A percentile compares a stretch with the other conserved stretches of the same genome.
Evolutionary conservation across 2,888 invertebrate species (phyloP).

Genomic region (Clitarchus hookeri): DNA sequence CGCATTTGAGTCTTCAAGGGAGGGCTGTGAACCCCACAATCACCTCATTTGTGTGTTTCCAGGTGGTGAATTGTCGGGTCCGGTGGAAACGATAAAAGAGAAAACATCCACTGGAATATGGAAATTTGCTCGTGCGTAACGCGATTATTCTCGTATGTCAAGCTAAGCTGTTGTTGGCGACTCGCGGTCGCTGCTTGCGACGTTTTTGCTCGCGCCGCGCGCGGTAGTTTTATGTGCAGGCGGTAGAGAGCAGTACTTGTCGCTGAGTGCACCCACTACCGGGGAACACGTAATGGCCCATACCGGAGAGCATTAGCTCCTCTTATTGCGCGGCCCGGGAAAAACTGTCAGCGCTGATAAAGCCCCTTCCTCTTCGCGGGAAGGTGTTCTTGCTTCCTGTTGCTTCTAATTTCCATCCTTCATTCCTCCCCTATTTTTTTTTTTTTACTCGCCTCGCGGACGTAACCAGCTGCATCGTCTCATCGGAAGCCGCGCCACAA

Average conservation of each 20-base stretch:
- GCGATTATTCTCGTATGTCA: too few relatives aligned
- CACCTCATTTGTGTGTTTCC: too few relatives aligned
- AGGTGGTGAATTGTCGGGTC: too few relatives aligned
- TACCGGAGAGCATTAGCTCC: neutral
- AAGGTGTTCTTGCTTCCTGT: conserved; percentile 4
- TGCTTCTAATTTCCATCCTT: conserved; percentile 10
- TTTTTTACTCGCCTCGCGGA: neutral
- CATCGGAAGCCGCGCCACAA: neutral
- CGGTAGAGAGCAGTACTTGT: neutral
- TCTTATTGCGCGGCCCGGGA: too few relatives aligned
- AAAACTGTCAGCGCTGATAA: neutral
- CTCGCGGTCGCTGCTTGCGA: neutral
- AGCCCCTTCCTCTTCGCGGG: neutral
- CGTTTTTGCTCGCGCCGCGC: neutral
- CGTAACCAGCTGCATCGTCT: neutral
- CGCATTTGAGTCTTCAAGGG: too few relatives aligned
- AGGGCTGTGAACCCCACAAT: too few relatives aligned
- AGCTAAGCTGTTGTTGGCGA: too few relatives aligned
- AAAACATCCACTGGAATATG: too few relatives aligned
- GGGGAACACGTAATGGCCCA: neutral
- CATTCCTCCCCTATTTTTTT: neutral
- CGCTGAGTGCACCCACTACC: neutral
- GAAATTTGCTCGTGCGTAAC: too few relatives aligned
- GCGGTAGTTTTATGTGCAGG: neutral
- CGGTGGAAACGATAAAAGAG: too few relatives aligned